These are phyloP conservation scores for Bungarus multicinctus DNA, from an alignment of 2,113 vertebrate genomes.

Conservation along the genomic window DNA sequence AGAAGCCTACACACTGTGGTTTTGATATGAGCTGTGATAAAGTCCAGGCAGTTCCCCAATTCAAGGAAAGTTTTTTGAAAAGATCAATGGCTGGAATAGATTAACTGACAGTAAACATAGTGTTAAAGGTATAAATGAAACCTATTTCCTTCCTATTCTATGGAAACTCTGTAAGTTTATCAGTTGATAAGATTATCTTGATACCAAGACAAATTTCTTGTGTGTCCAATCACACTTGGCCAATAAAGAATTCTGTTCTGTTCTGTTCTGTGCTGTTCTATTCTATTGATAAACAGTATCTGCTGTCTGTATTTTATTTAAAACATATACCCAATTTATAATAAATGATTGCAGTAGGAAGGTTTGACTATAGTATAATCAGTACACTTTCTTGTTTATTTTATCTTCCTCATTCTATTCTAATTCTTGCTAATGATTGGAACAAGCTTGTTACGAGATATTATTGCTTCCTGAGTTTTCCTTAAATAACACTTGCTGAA, in stretches of 20 bases:
- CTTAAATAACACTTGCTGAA: slow-evolving; percentile 23
- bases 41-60: neutral
- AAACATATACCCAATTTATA: neutral
- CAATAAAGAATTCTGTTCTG: too few species aligned
- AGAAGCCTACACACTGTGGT: neutral
- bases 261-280: too few species aligned
- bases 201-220: too few species aligned
- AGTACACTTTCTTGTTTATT: neutral
- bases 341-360: neutral
- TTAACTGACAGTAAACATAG: neutral
- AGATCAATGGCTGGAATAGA: neutral
- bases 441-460: neutral
- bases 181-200: neutral
- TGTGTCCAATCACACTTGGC: too few species aligned
- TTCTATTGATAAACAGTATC: neutral
- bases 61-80: neutral
- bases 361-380: neutral
- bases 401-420: neutral
- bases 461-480: slow-evolving; percentile 10
- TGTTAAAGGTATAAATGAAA: neutral
- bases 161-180: neutral
- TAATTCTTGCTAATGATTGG: neutral
- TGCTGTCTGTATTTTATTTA: neutral
- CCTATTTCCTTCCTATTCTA: neutral
- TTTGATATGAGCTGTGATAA: neutral